Evolutionary conservation across 92 coral and sea anemone genomes (phyloP).

Genomic region (Palythoa caribaeorum): DNA sequence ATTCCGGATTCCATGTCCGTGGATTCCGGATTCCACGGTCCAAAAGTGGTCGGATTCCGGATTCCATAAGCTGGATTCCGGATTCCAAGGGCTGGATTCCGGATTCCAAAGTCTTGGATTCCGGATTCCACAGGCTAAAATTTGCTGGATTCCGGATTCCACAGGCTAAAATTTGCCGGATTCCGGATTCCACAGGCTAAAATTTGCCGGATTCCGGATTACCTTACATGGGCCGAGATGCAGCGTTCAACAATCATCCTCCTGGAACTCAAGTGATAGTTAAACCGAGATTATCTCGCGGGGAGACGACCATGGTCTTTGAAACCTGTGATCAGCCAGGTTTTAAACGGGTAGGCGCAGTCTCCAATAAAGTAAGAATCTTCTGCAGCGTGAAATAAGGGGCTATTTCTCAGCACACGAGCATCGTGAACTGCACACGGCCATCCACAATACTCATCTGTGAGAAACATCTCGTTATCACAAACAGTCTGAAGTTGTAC

Average conservation of each 20-base stretch:
- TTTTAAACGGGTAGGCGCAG: neutral
- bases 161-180: too few relatives aligned
- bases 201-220: too few relatives aligned
- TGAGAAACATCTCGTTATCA: conserved; percentile 48
- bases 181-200: too few relatives aligned
- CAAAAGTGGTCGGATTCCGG: too few relatives aligned
- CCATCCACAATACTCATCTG: conserved; percentile 62
- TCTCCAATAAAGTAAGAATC: conserved; percentile 34
- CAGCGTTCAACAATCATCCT: conserved; percentile 47
- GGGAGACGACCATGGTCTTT: conserved; percentile 63
- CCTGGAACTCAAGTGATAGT: conserved; percentile 52
- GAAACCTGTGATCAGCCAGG: conserved; percentile 41
- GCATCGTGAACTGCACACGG: conserved; percentile 61
- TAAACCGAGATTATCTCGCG: conserved; percentile 55
- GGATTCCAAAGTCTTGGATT: too few relatives aligned
- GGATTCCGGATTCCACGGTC: too few relatives aligned
- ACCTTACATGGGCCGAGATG: too few relatives aligned
- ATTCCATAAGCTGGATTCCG: too few relatives aligned
- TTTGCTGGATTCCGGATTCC: too few relatives aligned
- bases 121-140: too few relatives aligned
- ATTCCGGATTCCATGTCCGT: too few relatives aligned
- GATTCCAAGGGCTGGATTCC: too few relatives aligned
- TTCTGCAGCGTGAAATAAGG: conserved; percentile 52
- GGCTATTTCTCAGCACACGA: conserved; percentile 55
- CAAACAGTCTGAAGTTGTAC: conserved; percentile 22